phyloP scores from a whole-genome alignment of 2,888 invertebrate genomes.

The Aspidapion aeneum region DNA sequence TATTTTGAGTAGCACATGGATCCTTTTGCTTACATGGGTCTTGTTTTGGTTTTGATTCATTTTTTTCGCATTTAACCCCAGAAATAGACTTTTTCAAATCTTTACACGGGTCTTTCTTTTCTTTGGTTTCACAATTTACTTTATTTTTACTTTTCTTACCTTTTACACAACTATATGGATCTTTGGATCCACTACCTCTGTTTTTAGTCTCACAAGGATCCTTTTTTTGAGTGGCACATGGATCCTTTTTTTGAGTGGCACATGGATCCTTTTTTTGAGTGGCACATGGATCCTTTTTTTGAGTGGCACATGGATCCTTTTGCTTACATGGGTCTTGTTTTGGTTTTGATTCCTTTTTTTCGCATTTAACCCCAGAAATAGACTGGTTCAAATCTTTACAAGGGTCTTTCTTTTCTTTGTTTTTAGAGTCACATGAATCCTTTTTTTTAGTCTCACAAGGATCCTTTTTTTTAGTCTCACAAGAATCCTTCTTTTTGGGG shows the following conservation, averaged over 20 bases:
- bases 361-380: too few relatives aligned
- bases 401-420: too few relatives aligned
- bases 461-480: too few relatives aligned
- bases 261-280: too few relatives aligned
- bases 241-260: too few relatives aligned
- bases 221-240: too few relatives aligned
- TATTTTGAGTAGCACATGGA: constrained; percentile 10
- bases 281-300: too few relatives aligned
- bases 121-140: neutral
- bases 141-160: neutral
- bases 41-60: constrained; percentile 22
- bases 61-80: constrained; percentile 12
- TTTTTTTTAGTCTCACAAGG: too few relatives aligned
- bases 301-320: constrained; percentile 7
- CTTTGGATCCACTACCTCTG: too few relatives aligned
- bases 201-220: constrained; percentile 17
- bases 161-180: neutral
- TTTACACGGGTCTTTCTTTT: neutral
- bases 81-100: constrained; percentile 13
- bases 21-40: constrained; percentile 20
- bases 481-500: too few relatives aligned
- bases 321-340: constrained; percentile 22
- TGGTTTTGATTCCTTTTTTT: constrained; percentile 15
- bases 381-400: too few relatives aligned
- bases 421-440: too few relatives aligned